phyloP scores from a whole-genome alignment of 2,113 vertebrate genomes.

The Vulpes ferrilata region DNA sequence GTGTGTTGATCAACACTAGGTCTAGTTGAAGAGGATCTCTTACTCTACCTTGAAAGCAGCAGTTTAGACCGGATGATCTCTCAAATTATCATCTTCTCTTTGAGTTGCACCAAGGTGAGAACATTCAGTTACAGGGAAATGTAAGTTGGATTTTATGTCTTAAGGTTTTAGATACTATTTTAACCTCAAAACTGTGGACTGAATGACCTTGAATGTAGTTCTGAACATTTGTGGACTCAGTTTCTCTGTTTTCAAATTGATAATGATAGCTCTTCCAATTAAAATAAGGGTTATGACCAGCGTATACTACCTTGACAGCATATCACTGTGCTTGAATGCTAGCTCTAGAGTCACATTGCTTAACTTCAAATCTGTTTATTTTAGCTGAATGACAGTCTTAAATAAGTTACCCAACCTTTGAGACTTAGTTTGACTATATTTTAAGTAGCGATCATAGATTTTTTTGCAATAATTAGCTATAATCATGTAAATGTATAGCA shows the following conservation, averaged over 20 bases:
- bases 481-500: background rate
- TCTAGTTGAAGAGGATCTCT: background rate
- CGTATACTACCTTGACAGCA: background rate
- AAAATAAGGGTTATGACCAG: background rate
- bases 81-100: background rate
- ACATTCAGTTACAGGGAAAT: background rate
- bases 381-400: background rate
- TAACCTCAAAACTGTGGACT: background rate
- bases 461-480: background rate
- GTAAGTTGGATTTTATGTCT: background rate
- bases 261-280: background rate
- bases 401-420: background rate
- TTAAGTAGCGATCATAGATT: background rate
- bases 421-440: background rate
- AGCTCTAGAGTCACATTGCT: background rate
- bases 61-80: background rate
- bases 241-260: constrained; percentile 4
- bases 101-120: background rate
- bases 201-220: background rate
- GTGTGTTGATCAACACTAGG: background rate
- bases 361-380: background rate
- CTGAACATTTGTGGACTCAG: background rate
- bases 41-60: background rate
- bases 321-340: background rate
- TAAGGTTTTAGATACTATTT: background rate